Evolutionary conservation across 2,113 vertebrate genomes (phyloP).

Genomic region (Hystrix cristata): DNA sequence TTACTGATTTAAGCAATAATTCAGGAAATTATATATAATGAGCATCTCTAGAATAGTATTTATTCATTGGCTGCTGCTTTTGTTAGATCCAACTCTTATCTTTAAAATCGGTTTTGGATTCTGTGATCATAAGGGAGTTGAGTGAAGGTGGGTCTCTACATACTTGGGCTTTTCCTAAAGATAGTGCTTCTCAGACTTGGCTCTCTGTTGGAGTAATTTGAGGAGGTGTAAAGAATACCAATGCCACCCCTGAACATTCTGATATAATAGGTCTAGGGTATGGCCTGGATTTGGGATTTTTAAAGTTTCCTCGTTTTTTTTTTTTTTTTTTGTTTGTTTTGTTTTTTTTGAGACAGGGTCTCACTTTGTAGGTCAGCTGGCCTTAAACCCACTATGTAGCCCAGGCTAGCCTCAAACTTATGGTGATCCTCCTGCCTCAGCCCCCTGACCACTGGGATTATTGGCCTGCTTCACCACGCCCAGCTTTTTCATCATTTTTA

Average conservation of each 20-base stretch:
- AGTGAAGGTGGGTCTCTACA: background rate
- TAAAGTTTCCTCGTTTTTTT: background rate
- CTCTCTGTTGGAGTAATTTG: background rate
- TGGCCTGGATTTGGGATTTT: background rate
- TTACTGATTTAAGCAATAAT: slow-evolving; percentile 50
- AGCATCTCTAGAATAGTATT: background rate
- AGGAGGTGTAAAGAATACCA: slow-evolving; percentile 7
- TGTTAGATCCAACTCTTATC: slow-evolving; percentile 21
- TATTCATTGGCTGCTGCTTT: slow-evolving; percentile 24
- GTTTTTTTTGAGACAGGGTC: background rate
- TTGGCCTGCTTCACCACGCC: background rate
- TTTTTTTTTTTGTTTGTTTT: background rate
- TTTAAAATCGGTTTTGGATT: slow-evolving; percentile 39
- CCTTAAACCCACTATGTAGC: background rate
- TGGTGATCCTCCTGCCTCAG: background rate
- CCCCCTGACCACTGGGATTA: background rate
- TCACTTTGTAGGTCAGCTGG: background rate
- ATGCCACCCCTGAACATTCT: background rate
- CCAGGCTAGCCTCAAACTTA: background rate
- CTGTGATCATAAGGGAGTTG: background rate
- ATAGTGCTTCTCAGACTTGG: background rate
- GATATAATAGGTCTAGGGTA: background rate
- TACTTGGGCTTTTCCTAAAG: background rate
- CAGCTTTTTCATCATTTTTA: background rate
- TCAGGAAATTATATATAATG: background rate